Evolutionary conservation across 1,140 invertebrate genomes (phyloP).

Genomic region (Tribolium castaneum): DNA sequence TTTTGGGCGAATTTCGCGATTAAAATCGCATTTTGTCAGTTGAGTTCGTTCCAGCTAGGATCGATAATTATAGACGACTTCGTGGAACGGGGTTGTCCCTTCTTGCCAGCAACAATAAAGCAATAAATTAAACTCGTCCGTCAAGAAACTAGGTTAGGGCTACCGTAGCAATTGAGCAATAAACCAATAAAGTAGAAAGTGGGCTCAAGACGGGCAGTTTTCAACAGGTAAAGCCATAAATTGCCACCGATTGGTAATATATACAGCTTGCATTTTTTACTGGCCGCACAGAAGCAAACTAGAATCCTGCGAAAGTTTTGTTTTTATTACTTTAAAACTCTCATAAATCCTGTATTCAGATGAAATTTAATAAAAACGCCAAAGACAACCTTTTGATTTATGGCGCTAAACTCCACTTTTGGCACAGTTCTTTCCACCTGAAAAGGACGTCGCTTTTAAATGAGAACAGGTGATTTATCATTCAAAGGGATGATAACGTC

Average conservation of each 20-base stretch:
- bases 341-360: slow-evolving; percentile 37
- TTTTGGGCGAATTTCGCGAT: background rate
- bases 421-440: slow-evolving; percentile 32
- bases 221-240: slow-evolving; percentile 38
- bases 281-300: slow-evolving; percentile 6
- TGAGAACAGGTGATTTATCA: slow-evolving; percentile 32
- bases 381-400: slow-evolving; percentile 40
- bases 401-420: slow-evolving; percentile 26
- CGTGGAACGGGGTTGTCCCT: background rate
- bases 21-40: background rate
- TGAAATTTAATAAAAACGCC: slow-evolving; percentile 43
- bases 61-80: slow-evolving; percentile 1
- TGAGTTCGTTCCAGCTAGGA: background rate
- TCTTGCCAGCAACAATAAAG: slow-evolving; percentile 3
- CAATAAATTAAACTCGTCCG: slow-evolving; percentile 22
- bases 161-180: slow-evolving; percentile 38
- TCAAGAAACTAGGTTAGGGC: slow-evolving; percentile 31
- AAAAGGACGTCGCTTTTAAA: slow-evolving; percentile 25
- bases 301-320: slow-evolving; percentile 24
- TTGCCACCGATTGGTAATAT: slow-evolving; percentile 29
- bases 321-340: slow-evolving; percentile 43
- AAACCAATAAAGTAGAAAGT: slow-evolving; percentile 38
- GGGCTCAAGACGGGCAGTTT: slow-evolving; percentile 11
- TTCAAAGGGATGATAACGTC: background rate
- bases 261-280: slow-evolving; percentile 23